These are phyloP conservation scores for Thymallus thymallus DNA, from an alignment of 2,113 vertebrate species.

Conservation along the genomic window DNA sequence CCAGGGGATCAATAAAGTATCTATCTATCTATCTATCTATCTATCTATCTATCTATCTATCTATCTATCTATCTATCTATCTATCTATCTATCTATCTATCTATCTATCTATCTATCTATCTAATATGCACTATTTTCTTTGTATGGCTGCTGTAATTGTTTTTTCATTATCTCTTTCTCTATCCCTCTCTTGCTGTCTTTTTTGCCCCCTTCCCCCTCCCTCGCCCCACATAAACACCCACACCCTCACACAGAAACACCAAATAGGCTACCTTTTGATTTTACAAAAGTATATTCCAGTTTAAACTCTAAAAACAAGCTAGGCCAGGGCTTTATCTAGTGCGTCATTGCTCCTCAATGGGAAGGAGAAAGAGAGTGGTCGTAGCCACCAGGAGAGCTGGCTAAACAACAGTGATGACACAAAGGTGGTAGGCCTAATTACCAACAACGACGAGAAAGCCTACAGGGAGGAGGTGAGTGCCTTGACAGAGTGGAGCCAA, in stretches of 20 bases:
- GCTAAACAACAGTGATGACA: neutral
- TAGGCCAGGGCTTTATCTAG: neutral
- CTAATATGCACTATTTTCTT: slow-evolving; percentile 46
- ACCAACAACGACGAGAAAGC: too few relatives aligned
- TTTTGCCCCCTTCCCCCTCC: neutral
- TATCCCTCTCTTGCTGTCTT: neutral
- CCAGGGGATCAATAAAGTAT: too few relatives aligned
- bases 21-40: too few relatives aligned
- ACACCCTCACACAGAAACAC: neutral
- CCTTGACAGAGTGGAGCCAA: too few relatives aligned
- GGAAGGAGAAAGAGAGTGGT: neutral
- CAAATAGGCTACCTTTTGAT: neutral
- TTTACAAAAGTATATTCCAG: slow-evolving; percentile 17
- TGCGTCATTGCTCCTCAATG: neutral
- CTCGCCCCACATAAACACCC: neutral
- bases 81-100: too few relatives aligned
- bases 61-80: too few relatives aligned
- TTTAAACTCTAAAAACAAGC: neutral
- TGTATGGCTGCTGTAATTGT: slow-evolving; percentile 44
- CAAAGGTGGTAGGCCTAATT: too few relatives aligned
- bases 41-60: too few relatives aligned
- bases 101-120: too few relatives aligned
- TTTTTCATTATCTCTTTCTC: slow-evolving; percentile 25
- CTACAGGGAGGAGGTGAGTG: too few relatives aligned
- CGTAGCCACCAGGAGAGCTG: neutral